These are phyloP conservation scores for Sepioteuthis lessoniana DNA, from an alignment of 2,888 invertebrate species.

Conservation along the genomic window DNA sequence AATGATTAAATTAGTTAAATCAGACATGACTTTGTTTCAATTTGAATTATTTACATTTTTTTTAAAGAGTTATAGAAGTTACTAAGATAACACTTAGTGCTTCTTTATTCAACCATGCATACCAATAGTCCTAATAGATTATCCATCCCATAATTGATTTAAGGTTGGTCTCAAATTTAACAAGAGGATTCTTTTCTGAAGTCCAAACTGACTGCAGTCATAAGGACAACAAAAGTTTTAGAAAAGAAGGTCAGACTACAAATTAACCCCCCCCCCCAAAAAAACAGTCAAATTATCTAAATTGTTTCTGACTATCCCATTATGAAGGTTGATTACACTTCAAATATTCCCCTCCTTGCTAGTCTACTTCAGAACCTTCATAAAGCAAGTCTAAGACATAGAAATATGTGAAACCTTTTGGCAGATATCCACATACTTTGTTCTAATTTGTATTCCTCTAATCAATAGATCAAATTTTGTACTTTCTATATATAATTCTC, in stretches of 20 bases:
- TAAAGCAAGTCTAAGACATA: neutral
- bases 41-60: too few species aligned
- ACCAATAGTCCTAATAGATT: too few species aligned
- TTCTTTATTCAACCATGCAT: too few species aligned
- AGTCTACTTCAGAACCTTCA: neutral
- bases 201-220: too few species aligned
- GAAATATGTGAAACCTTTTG: neutral
- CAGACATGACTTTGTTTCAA: too few species aligned
- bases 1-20: too few species aligned
- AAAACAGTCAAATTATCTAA: neutral
- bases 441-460: neutral
- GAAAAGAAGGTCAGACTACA: neutral
- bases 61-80: too few species aligned
- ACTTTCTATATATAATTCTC: neutral
- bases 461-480: neutral
- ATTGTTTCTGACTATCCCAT: neutral
- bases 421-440: neutral
- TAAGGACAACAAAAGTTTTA: too few species aligned
- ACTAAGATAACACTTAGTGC: too few species aligned
- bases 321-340: neutral
- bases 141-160: too few species aligned
- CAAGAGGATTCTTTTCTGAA: too few species aligned
- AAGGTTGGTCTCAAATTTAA: too few species aligned
- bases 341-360: neutral
- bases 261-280: neutral